Conservation (phyloP, 2,888 invertebrate species). For the Caenorhabditis sp. region DNA sequence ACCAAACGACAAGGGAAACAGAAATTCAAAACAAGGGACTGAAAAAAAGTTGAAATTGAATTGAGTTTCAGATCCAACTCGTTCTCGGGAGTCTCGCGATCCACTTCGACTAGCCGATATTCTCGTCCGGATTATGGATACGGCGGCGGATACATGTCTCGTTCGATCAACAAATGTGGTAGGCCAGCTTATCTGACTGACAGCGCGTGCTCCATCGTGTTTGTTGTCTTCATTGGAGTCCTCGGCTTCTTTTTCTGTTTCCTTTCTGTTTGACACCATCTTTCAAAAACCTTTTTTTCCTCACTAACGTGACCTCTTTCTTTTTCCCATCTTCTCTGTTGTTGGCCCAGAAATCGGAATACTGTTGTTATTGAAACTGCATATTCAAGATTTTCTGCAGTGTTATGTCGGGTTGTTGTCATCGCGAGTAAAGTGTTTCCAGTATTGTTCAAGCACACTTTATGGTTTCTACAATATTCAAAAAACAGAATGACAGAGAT, state of each 20-base stretch:
- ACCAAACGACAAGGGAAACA: neutral
- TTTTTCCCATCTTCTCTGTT: constrained; percentile 12
- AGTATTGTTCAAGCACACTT: constrained; percentile 31
- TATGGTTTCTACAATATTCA: neutral
- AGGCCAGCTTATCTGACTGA: constrained; percentile 57
- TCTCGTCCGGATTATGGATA: constrained; percentile 78
- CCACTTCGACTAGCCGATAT: constrained; percentile 68
- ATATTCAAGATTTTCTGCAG: constrained; percentile 35
- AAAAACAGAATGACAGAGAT: constrained; percentile 19
- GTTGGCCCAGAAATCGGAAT: neutral
- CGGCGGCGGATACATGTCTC: constrained; percentile 82
- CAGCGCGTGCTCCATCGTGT: constrained; percentile 51
- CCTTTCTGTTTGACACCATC: constrained; percentile 45
- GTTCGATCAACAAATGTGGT: constrained; percentile 80
- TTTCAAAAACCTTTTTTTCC: constrained; percentile 13
- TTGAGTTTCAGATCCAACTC: constrained; percentile 75
- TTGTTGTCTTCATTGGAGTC: constrained; percentile 60
- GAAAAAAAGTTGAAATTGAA: neutral
- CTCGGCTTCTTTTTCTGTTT: constrained; percentile 63
- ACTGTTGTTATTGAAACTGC: neutral
- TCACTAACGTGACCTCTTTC: constrained; percentile 21
- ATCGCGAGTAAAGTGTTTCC: constrained; percentile 52
- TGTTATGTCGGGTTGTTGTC: constrained; percentile 60
- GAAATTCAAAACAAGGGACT: neutral
- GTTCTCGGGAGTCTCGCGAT: constrained; percentile 71